Evolutionary conservation across 2,888 invertebrate species (phyloP).

Genomic region (Trichogramma dendrolimi): DNA sequence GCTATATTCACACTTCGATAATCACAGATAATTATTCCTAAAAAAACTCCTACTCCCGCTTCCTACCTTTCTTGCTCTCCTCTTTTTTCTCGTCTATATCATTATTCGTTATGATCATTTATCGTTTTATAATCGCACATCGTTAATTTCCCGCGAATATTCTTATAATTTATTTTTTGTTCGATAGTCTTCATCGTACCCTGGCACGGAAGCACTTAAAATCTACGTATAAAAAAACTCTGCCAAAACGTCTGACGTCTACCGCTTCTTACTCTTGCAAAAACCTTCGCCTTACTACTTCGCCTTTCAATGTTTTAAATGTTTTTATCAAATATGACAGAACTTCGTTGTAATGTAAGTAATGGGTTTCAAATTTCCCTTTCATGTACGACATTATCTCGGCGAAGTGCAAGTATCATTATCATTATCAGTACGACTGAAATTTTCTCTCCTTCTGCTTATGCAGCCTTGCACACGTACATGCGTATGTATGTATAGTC

Average conservation of each 20-base stretch:
- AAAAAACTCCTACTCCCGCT: constrained; percentile 28
- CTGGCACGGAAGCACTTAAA: constrained; percentile 45
- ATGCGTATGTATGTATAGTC: too few species aligned
- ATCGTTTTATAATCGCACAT: too few species aligned
- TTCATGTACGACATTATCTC: too few species aligned
- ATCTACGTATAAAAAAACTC: constrained; percentile 44
- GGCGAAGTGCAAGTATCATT: too few species aligned
- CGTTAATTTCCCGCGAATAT: neutral
- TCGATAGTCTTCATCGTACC: constrained; percentile 26
- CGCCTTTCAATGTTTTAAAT: neutral
- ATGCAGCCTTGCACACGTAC: too few species aligned
- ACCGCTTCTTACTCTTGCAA: neutral
- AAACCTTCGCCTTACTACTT: neutral
- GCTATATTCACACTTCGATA: constrained; percentile 24
- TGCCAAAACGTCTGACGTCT: neutral
- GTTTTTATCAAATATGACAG: too few species aligned
- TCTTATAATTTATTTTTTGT: neutral
- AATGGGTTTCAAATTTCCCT: too few species aligned
- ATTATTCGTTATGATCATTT: neutral
- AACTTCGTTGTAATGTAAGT: too few species aligned
- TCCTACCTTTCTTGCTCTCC: constrained; percentile 1
- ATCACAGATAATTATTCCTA: constrained; percentile 39
- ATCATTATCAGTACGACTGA: too few species aligned
- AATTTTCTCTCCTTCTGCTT: too few species aligned
- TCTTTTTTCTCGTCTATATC: constrained; percentile 11